Conservation (phyloP, 35 echinoderm and acorn worm genomes). For the Heliocidaris tuberculata region DNA sequence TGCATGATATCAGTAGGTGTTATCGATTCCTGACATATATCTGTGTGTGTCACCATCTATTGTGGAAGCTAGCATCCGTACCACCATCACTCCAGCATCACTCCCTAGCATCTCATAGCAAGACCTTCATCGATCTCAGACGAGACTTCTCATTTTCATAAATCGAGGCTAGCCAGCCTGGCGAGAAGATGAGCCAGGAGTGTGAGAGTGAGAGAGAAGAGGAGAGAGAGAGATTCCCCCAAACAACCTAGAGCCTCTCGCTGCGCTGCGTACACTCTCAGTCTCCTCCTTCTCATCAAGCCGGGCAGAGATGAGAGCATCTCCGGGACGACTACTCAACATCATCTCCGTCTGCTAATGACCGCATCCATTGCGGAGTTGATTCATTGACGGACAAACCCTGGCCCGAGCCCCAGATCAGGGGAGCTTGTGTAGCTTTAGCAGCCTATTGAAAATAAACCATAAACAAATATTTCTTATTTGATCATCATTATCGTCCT, state of each 20-base stretch:
- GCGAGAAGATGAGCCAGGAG: not conserved
- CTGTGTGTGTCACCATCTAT: not conserved
- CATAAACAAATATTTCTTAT: constrained; percentile 31
- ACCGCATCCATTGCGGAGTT: constrained; percentile 26
- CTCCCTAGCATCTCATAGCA: not conserved
- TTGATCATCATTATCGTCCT: not conserved
- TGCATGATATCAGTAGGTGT: not conserved
- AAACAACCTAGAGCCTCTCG: not conserved
- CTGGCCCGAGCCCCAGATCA: not conserved
- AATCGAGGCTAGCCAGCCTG: constrained; percentile 31
- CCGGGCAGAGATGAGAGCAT: not conserved
- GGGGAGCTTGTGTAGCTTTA: constrained; percentile 13
- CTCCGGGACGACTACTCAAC: not conserved
- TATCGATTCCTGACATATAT: not conserved
- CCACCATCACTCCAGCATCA: not conserved
- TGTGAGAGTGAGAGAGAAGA: not conserved
- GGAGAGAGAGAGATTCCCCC: not conserved
- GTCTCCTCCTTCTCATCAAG: constrained; percentile 18
- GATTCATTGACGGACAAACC: constrained; percentile 30
- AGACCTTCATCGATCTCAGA: not conserved
- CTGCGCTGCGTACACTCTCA: not conserved
- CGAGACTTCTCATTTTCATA: constrained; percentile 29
- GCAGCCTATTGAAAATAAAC: constrained; percentile 33
- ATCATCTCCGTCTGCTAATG: constrained; percentile 26
- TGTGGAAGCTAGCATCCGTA: not conserved